Base-by-base conservation (phyloP, 1,140 invertebrate species). In the Drosophila sp. region DNA sequence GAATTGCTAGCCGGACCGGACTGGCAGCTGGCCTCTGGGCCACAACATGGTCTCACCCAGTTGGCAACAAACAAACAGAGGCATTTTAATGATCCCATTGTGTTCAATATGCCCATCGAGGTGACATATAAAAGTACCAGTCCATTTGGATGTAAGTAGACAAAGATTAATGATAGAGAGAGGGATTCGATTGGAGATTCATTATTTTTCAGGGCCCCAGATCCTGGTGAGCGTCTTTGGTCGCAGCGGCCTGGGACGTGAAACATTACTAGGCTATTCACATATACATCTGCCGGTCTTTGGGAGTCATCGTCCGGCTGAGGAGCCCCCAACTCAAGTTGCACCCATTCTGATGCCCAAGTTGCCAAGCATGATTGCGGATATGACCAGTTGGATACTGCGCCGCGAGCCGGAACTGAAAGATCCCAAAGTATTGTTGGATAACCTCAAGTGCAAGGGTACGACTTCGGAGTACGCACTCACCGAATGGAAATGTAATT, bases 71-170 rank as follows among this genome's bases (percentile, higher is more conserved):
- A 85, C 30, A 78, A 80, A 10, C 70, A 62, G 44, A 72, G 76
- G 1, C 66, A 80, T 58, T 91, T 90, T 8, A 91, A 91, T 50
- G 89, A 92, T n/a, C 80, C 89, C 44, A 89, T 92, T 38, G 79
- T 92, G 2, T 90, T 93, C 54, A 92, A 92, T 60, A 90, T 93
- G 86, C 92, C 92, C 32, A 80, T 92, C n/a, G 92, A 92, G 58
- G 73, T 90, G 17, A 90, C 91, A 10, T 93, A 84, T 65, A 91
- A 83, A 64, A 92, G 87, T 61, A 92, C 86, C 32, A 92, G 83
- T 69, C 86, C 91, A 10, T 92, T 79, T 69, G 92, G 92, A 50
- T 93, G 92, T 93, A 78, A 76, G 92, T 90, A 33, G 17, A 3
- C 35, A 30, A 25, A 38, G 35, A 10, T 11, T 1, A 38, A 38